Evolutionary conservation across 2,113 vertebrate species (phyloP), one percentile per base, ranked within the genome.

Genomic region (Pogona vitticeps): DNA sequence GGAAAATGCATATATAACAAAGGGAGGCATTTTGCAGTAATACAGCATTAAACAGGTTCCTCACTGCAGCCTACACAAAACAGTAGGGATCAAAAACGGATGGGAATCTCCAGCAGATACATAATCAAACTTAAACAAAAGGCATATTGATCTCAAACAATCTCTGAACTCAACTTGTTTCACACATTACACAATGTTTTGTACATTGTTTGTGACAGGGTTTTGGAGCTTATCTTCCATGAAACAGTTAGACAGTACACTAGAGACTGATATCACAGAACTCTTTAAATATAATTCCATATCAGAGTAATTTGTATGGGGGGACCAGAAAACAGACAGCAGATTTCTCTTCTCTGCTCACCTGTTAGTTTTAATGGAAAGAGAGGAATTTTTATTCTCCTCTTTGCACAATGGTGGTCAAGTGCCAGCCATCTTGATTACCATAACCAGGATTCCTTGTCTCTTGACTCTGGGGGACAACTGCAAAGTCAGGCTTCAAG

Each of bases 1-100:
- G 79, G 85, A 87, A 86, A 87, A 33, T 70, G 58, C 46, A 58
- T 58, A 52, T 67, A 68, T n/a, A 40, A 67, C 59, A 85, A 5
- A 21, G 63, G 17, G n/a, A 71, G 26, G 28, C n/a, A 40, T 67
- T 52, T 68, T 76, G 3, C 14, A 75, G 33, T 36, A 56, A 81
- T 31, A 76, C 23, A 73, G 21, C 85, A 73, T 75, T 65, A 75
- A 75, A 46, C 31, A 63, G 21, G n/a, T 73, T 86, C 63, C 18
- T 31, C 40, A 73, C 14, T 80, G 15, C 2, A 73, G 59, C 14
- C 42, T 80, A 73, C 13, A 46, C 14, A 28, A 61, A 75, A 71
- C 58, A 33, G 38, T 5, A 46, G 38, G 59, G 33, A 36, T 28
- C 71, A 8, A 31, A 20, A 38, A 56, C 12, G n/a, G 10, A 1